A percentile compares a stretch with the other conserved stretches of the same genome.
Conservation (phyloP, 2,888 invertebrate genomes). For the Hirudinaria manillensis region DNA sequence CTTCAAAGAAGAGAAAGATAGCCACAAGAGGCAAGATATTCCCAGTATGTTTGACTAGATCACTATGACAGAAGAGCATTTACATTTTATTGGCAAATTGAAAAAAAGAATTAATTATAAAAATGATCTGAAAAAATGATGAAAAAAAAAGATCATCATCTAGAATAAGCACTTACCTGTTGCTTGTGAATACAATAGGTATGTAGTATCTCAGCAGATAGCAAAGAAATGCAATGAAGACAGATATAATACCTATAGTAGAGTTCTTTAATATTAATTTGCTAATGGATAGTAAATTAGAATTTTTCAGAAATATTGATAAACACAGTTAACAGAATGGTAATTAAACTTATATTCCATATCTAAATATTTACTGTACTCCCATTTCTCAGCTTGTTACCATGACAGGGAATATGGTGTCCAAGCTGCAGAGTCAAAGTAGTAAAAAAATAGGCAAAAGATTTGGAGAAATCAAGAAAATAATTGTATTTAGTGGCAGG, state of each 20-base stretch:
- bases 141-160: background rate
- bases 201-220: slow-evolving; percentile 37
- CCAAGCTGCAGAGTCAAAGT: no score
- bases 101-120: background rate
- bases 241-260: slow-evolving; percentile 37
- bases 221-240: slow-evolving; percentile 33
- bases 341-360: no score
- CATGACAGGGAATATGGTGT: no score
- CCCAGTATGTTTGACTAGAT: slow-evolving; percentile 39
- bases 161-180: slow-evolving; percentile 29
- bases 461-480: no score
- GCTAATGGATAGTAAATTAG: no score
- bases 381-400: no score
- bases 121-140: background rate
- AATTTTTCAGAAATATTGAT: no score
- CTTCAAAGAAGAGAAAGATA: slow-evolving; percentile 41
- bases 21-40: slow-evolving; percentile 37
- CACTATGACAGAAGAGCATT: slow-evolving; percentile 35
- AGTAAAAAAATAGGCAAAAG: no score
- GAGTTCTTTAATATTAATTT: no score
- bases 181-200: slow-evolving; percentile 38
- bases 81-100: slow-evolving; percentile 9
- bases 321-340: no score
- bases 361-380: no score
- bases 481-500: no score